These are phyloP conservation scores for Augochlora pura DNA, from an alignment of 1,140 invertebrate genomes.

Conservation along the genomic window DNA sequence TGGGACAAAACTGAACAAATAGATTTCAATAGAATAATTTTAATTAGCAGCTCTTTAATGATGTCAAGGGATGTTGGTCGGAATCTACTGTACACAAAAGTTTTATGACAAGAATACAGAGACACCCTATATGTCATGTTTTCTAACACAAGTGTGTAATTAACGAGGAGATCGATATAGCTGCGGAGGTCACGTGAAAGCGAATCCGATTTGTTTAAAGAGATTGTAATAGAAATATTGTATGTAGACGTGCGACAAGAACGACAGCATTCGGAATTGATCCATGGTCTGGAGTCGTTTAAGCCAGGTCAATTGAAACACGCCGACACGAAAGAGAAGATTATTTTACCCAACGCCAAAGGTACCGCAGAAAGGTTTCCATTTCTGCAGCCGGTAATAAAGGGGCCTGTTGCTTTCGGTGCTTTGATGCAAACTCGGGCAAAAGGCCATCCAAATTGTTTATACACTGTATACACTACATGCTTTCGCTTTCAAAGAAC, in stretches of 20 bases:
- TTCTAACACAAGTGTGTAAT: neutral
- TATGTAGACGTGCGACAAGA: slow-evolving; percentile 88
- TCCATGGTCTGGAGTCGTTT: slow-evolving; percentile 88
- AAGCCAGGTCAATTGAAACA: slow-evolving; percentile 86
- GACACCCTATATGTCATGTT: neutral
- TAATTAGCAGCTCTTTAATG: too few species aligned
- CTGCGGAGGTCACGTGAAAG: neutral
- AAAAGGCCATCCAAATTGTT: neutral
- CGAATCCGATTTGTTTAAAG: neutral
- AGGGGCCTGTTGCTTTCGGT: slow-evolving; percentile 12
- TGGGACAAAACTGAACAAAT: too few species aligned
- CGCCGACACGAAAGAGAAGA: slow-evolving; percentile 89
- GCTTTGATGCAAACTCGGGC: slow-evolving; percentile 10
- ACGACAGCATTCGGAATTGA: slow-evolving; percentile 86
- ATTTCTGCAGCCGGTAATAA: neutral
- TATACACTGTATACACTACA: neutral
- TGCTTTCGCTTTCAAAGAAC: slow-evolving; percentile 28
- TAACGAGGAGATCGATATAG: neutral
- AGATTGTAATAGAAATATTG: slow-evolving; percentile 25
- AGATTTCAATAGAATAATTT: too few species aligned
- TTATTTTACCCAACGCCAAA: slow-evolving; percentile 89
- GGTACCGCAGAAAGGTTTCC: slow-evolving; percentile 79
- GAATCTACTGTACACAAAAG: neutral
- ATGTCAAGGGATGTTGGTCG: too few species aligned
- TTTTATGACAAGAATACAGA: neutral